Conservation (phyloP, 2,888 invertebrate species). For the Seira musarum region DNA sequence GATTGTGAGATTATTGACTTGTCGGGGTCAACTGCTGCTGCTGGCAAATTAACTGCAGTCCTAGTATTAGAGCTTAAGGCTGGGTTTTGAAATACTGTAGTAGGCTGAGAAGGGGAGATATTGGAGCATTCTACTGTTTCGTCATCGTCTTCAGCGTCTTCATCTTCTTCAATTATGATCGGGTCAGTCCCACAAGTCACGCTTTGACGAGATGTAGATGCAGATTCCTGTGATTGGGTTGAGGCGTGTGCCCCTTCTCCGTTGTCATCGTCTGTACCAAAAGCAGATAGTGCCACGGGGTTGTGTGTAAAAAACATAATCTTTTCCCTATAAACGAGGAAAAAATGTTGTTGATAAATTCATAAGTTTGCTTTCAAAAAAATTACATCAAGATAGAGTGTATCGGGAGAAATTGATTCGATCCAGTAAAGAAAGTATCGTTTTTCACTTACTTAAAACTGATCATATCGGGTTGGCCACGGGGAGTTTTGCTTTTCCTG, state of each 20-base stretch:
- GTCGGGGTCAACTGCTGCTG: too few species aligned
- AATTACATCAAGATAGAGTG: not conserved
- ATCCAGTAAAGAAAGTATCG: too few species aligned
- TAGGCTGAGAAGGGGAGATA: too few species aligned
- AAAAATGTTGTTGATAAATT: constrained; percentile 11
- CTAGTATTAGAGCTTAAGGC: too few species aligned
- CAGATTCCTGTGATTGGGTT: not conserved
- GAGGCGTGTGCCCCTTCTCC: constrained; percentile 21
- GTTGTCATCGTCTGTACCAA: constrained; percentile 54
- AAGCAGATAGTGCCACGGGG: constrained; percentile 56
- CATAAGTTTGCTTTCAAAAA: constrained; percentile 13
- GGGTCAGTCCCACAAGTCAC: constrained; percentile 47
- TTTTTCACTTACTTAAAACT: constrained; percentile 95
- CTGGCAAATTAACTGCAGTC: too few species aligned
- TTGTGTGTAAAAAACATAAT: constrained; percentile 92
- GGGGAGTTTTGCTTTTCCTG: constrained; percentile 80
- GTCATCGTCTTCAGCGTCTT: constrained; percentile 39
- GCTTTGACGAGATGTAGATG: constrained; percentile 35
- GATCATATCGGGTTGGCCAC: constrained; percentile 85
- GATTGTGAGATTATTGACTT: too few species aligned
- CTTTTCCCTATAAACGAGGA: constrained; percentile 84
- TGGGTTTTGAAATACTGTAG: too few species aligned
- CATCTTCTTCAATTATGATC: too few species aligned
- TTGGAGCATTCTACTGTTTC: not conserved
- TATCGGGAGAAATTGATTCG: too few species aligned